Conservation (phyloP, 2,113 vertebrate genomes). For the Terrapene triunguis region DNA sequence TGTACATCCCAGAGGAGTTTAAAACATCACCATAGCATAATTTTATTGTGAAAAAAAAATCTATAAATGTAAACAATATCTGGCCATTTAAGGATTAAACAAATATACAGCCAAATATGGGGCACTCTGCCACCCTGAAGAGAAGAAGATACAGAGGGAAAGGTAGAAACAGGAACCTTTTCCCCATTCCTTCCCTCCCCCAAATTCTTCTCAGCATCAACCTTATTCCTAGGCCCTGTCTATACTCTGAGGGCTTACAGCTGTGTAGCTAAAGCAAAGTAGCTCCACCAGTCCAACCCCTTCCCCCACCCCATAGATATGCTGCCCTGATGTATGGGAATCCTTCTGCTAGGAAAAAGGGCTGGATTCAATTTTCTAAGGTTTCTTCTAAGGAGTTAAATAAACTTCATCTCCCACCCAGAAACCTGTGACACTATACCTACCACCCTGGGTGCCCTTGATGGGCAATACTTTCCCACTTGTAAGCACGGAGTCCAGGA, state of each 20-base stretch:
- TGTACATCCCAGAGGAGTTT: not conserved
- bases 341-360: not conserved
- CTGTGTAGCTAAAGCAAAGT: not conserved
- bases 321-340: not conserved
- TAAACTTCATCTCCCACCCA: not conserved
- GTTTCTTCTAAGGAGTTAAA: not conserved
- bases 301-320: not conserved
- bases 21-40: not conserved
- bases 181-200: not conserved
- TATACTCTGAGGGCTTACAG: not conserved
- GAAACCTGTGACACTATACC: not conserved
- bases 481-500: not conserved
- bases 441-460: not conserved
- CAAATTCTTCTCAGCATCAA: not conserved
- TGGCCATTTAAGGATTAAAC: not conserved
- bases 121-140: not conserved
- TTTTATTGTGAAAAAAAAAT: not conserved
- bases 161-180: not conserved
- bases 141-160: not conserved
- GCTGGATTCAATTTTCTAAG: not conserved
- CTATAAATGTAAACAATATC: not conserved
- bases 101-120: not conserved
- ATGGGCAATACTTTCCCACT: not conserved
- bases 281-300: rapidly evolving
- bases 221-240: not conserved